Base-by-base conservation (phyloP, 1,140 invertebrate species). In the Solen grandis region DNA sequence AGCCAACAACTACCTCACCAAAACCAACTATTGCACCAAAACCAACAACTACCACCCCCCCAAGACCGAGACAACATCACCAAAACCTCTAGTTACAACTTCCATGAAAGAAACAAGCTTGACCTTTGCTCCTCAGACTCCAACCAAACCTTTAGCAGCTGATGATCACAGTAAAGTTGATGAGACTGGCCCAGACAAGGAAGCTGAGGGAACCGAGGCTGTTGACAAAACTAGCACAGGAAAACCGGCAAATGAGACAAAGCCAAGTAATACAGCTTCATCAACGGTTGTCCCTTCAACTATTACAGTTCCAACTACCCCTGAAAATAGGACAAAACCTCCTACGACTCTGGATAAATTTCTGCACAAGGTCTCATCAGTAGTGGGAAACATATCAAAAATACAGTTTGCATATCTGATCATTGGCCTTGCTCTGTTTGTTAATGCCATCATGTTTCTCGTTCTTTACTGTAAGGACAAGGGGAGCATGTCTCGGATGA, bases 331-430 rank as follows among this genome's bases (percentile, higher is more conserved):
- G n/a, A 83, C 16, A 41, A 79, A 84, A 33, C 72, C 81, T 10
- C 33, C 81, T 33, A 77, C 78, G n/a, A 77, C 85, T 55, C 70
- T 62, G 25, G 75, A 68, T 14, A 68, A 22, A 54, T 77, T 77
- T 22, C 16, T 77, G 10, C 36, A 75, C 19, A 38, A 75, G 70
- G 75, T 76, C 13, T 46, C 86, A 2, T 68, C 87, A 10, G 77
- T 76, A 13, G 77, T 90, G 14, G 83, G 79, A 22, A 83, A 86
- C 50, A 91, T 93, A 46, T 93, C 92, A 2, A 92, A 89, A 70
- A 91, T 93, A 60, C 92, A 93, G 83, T 90, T 93, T 85, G 91
- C 91, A 2, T 94, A 93, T 84, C 80, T 92, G 5, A 91, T 93
- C 31, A 90, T 93, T 59, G 92, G 91, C 0, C 73, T 92, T 16